A percentile compares a stretch with the other conserved stretches of the same genome.
phyloP scores from a whole-genome alignment of 1,140 invertebrate species.

The Ostrea denselamellosa region DNA sequence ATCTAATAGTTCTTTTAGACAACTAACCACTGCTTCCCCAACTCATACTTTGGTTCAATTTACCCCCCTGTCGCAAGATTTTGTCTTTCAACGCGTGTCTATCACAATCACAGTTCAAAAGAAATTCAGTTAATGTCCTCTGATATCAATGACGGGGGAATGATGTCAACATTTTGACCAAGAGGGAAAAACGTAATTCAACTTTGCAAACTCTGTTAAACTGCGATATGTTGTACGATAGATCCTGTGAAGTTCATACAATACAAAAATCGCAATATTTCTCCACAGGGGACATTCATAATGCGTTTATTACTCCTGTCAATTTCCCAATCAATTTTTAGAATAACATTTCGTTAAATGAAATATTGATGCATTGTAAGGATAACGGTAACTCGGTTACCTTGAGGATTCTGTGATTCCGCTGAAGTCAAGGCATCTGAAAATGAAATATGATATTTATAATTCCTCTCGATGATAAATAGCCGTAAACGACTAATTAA shows the following conservation, averaged over 20 bases:
- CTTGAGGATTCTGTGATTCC: slow-evolving; percentile 16
- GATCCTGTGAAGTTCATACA: neutral
- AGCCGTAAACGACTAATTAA: neutral
- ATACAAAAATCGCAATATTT: neutral
- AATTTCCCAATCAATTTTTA: neutral
- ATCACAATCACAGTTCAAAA: neutral
- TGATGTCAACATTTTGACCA: neutral
- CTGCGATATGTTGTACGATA: neutral
- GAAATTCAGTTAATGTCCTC: neutral
- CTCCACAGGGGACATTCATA: neutral
- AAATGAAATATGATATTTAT: neutral
- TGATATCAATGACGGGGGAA: neutral
- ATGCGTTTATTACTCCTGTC: slow-evolving; percentile 13
- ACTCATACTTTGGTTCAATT: too few species aligned
- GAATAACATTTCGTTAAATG: neutral
- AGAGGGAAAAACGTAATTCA: neutral
- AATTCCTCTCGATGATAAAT: neutral
- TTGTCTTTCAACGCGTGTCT: neutral
- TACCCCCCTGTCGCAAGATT: too few species aligned
- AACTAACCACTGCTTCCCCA: too few species aligned
- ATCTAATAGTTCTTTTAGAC: too few species aligned
- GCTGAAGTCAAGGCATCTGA: slow-evolving; percentile 11
- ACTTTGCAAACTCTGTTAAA: neutral
- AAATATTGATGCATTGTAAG: neutral
- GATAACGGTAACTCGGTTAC: neutral